phyloP scores from a whole-genome alignment of 2,113 vertebrate species.

The Diphyllodes magnificus region DNA sequence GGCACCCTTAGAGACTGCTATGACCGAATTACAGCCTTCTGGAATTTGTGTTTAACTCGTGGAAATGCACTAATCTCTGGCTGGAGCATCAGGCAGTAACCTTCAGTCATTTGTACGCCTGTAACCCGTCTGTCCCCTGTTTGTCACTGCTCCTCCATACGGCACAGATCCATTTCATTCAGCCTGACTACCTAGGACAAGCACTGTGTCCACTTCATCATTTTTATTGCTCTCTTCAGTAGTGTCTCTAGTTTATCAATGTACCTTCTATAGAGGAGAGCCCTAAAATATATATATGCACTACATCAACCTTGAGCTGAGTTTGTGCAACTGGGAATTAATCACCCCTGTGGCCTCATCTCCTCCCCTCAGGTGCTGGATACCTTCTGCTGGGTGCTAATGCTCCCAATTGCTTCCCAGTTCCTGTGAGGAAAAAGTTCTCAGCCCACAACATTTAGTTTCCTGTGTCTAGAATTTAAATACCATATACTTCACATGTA shows the following conservation, averaged over 20 bases:
- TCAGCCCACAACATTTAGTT: not conserved
- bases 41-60: not conserved
- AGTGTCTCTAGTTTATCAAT: constrained; percentile 34
- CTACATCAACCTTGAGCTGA: not conserved
- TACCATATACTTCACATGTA: not conserved
- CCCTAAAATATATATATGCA: not conserved
- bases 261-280: not conserved
- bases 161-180: not conserved
- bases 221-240: constrained; percentile 41
- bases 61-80: not conserved
- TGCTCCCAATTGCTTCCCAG: not conserved
- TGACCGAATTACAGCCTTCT: not conserved
- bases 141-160: not conserved
- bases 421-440: not conserved
- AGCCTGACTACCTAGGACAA: constrained; percentile 1
- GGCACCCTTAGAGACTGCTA: not conserved
- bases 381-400: not conserved
- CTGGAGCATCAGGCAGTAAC: not conserved
- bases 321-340: not conserved
- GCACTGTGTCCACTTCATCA: constrained; percentile 27
- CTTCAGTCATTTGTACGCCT: not conserved
- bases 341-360: not conserved
- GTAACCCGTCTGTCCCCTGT: not conserved
- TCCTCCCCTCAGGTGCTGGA: not conserved
- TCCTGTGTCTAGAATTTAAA: not conserved